These are phyloP conservation scores for Euthynnus affinis DNA, from an alignment of 2,797 vertebrate genomes.

Conservation along the genomic window DNA sequence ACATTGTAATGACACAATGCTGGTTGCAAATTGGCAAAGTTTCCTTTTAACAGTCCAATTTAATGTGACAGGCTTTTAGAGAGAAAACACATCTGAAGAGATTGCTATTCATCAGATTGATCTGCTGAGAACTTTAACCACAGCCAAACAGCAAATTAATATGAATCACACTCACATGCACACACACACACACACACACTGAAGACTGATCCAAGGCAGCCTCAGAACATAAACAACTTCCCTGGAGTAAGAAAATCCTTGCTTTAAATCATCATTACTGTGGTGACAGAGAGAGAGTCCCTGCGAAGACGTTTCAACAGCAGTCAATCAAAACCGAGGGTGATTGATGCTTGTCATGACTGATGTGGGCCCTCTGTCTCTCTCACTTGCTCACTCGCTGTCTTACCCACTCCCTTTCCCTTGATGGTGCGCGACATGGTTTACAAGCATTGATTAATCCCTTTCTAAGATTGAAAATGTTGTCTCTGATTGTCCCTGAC, in stretches of 20 bases:
- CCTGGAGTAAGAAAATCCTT: conserved; percentile 17
- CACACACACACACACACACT: neutral
- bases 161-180: conserved; percentile 29
- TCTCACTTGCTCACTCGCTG: conserved; percentile 19
- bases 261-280: conserved; percentile 72
- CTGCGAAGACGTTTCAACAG: conserved; percentile 50
- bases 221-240: conserved; percentile 61
- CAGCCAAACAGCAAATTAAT: conserved; percentile 46
- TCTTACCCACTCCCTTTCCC: conserved; percentile 23
- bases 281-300: conserved; percentile 58
- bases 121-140: conserved; percentile 23
- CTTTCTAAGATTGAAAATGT: conserved; percentile 33
- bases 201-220: conserved; percentile 44
- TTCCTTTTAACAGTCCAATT: conserved; percentile 46
- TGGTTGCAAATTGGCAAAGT: too few species aligned
- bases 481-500: neutral
- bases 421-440: conserved; percentile 41
- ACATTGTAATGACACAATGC: too few species aligned
- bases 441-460: conserved; percentile 55
- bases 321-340: conserved; percentile 67
- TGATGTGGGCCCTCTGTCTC: conserved; percentile 57
- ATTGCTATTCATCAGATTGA: conserved; percentile 41
- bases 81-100: conserved; percentile 48
- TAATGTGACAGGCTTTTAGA: conserved; percentile 37
- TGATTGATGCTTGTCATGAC: conserved; percentile 74